Evolutionary conservation across 2,888 invertebrate genomes (phyloP).

Genomic region (Archips xylosteana): DNA sequence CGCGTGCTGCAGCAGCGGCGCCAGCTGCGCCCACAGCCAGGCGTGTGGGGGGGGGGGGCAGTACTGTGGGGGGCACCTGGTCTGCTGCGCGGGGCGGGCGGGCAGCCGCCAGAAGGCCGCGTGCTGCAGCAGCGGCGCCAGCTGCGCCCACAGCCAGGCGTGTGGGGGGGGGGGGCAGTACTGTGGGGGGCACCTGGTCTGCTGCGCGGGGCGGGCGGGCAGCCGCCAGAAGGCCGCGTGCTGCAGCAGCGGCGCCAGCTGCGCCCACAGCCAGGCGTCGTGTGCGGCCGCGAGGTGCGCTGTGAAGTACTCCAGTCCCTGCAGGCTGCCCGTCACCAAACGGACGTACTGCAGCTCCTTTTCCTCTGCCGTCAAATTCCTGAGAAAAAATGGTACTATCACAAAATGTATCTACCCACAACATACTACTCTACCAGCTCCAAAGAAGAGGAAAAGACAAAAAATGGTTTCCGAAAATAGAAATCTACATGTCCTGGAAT

Average conservation of each 20-base stretch:
- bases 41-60: conserved; percentile 59
- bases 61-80: conserved; percentile 53
- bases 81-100: conserved; percentile 75
- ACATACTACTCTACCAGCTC: no score
- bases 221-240: conserved; percentile 89
- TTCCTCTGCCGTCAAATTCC: conserved; percentile 60
- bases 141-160: conserved; percentile 81
- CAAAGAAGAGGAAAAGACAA: no score
- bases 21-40: conserved; percentile 81
- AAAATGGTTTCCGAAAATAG: no score
- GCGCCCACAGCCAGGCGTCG: conserved; percentile 83
- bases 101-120: conserved; percentile 89
- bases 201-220: conserved; percentile 80
- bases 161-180: conserved; percentile 49
- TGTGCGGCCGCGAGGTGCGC: conserved; percentile 63
- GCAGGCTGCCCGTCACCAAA: conserved; percentile 56
- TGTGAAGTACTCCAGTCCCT: conserved; percentile 55
- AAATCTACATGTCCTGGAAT: no score
- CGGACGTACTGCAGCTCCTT: conserved; percentile 52
- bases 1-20: conserved; percentile 81
- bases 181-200: conserved; percentile 53
- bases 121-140: conserved; percentile 84
- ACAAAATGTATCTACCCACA: no score
- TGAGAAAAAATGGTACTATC: conserved; percentile 38
- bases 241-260: conserved; percentile 83